Evolutionary conservation across 2,797 vertebrate genomes (phyloP), one percentile per base, ranked within the genome.

Genomic region (Anisognathus igniventris): DNA sequence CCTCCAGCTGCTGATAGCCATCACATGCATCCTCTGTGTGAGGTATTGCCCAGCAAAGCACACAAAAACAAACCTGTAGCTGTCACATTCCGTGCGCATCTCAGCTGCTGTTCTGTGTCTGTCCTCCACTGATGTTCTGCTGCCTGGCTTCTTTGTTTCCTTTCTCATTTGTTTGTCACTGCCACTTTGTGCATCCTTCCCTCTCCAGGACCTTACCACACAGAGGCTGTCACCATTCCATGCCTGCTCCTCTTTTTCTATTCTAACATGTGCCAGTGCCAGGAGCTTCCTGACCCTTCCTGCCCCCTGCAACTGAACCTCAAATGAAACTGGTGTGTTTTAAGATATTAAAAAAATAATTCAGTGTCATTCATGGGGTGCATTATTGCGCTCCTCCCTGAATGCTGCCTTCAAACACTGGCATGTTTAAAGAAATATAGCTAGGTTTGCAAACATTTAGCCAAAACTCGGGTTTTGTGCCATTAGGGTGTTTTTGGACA

Each of bases 71-170:
- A 73, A 27, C 40, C 16, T 4, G 0, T 6, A 54, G 30, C 24
- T 23, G 12, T 66, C 48, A 16, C 18, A n/a, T 64, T 85, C 67
- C 2, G 0, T 20, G 9, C 40, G 5, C 1, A 0, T 67, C 44
- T 62, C 60, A 24, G 27, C 33, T 76, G 58, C 64, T 60, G 10
- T n/a, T 53, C 44, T 2, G 0, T 11, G 7, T 33, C 30, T 66
- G 47, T 33, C 30, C 12, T 62, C 44, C 27, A 7, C 5, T 40
- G 37, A 53, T 22, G 31, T 14, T 92, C 44, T 61, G 7, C 37
- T 67, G 33, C 33, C 54, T 47, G 48, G 5, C 17, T 56, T 44
- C 47, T n/a, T 64, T 60, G 16, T 24, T 58, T 62, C 44, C 27
- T 65, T 53, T n/a, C 50, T 75, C n/a, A 2, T 47, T 48, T 39